Percentiles rank a stretch among this genome's conserved stretches.
Evolutionary conservation across 1,140 invertebrate genomes (phyloP).

Genomic region (Drosophila bocki): DNA sequence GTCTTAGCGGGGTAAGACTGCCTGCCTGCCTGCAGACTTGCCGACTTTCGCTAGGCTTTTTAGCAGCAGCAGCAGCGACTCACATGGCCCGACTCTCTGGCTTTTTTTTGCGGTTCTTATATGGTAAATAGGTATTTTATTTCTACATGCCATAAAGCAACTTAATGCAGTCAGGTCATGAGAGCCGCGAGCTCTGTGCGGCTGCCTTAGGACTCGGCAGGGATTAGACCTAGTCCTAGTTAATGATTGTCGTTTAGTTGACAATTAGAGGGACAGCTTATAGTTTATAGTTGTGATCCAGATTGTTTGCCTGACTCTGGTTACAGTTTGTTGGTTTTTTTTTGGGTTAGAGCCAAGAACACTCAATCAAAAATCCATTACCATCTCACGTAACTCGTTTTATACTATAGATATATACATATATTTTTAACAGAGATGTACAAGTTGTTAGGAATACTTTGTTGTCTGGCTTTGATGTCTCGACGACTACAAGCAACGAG

Average conservation of each 20-base stretch:
- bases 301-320: conserved; percentile 24
- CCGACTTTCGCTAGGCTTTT: conserved; percentile 62
- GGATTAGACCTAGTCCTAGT: conserved; percentile 27
- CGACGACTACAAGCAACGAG: conserved; percentile 2
- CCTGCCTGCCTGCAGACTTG: conserved; percentile 28
- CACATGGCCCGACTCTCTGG: conserved; percentile 28
- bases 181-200: conserved; percentile 9
- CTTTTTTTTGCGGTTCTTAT: conserved; percentile 34
- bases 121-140: conserved; percentile 72
- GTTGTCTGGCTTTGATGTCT: conserved; percentile 64
- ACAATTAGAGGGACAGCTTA: conserved; percentile 44
- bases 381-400: conserved; percentile 17
- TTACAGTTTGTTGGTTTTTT: background rate
- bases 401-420: background rate
- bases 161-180: conserved; percentile 55
- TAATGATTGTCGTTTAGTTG: conserved; percentile 56
- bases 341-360: conserved; percentile 52
- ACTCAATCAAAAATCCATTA: conserved; percentile 38
- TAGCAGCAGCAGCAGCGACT: conserved; percentile 41
- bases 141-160: conserved; percentile 66
- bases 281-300: conserved; percentile 14
- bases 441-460: conserved; percentile 41
- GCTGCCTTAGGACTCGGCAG: conserved; percentile 2
- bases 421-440: conserved; percentile 22
- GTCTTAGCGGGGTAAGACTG: conserved; percentile 14